phyloP scores from a whole-genome alignment of 2,888 invertebrate species.

The Eilema sororculum region DNA sequence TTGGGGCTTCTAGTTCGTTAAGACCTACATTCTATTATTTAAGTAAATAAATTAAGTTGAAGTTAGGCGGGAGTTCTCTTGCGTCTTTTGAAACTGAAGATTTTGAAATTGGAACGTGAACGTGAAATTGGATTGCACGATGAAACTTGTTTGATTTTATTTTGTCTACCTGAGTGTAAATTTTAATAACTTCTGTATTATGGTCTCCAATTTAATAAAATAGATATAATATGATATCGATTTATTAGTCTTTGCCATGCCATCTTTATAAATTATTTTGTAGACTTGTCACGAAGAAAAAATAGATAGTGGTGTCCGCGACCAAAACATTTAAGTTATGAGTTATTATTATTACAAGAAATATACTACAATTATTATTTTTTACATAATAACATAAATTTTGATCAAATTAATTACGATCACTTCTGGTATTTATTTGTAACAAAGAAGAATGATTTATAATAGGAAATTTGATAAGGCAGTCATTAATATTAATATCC shows the following conservation, averaged over 20 bases:
- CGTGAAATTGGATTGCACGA: no score
- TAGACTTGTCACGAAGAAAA: no score
- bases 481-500: neutral
- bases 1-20: conserved; percentile 52
- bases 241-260: neutral
- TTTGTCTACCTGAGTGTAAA: neutral
- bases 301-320: no score
- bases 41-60: conserved; percentile 47
- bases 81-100: conserved; percentile 11
- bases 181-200: neutral
- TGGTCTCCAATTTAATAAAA: neutral
- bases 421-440: no score
- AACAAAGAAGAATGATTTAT: no score
- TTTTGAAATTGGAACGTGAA: conserved; percentile 7
- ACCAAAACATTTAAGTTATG: no score
- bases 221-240: neutral
- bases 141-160: neutral
- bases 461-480: no score
- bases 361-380: no score
- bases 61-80: conserved; percentile 13
- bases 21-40: conserved; percentile 56
- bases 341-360: no score
- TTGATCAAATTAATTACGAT: no score
- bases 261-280: no score
- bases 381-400: no score